phyloP scores from a whole-genome alignment of 2,888 invertebrate species.

The Pimpla rufipes region DNA sequence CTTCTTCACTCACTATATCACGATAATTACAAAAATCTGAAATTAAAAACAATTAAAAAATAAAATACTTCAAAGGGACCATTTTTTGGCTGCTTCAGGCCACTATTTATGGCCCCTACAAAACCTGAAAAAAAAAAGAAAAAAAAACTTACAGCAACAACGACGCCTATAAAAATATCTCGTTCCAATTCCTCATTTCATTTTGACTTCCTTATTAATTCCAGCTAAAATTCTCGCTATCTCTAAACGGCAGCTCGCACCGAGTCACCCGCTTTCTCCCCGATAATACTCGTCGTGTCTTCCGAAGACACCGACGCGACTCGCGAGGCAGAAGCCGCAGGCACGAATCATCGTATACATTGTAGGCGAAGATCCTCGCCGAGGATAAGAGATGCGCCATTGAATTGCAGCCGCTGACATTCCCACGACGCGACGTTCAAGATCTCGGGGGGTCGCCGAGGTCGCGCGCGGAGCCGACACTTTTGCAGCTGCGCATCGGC shows the following conservation, averaged over 20 bases:
- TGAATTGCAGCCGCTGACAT: constrained; percentile 12
- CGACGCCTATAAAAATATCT: background rate
- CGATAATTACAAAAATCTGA: too few species aligned
- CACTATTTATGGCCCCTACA: too few species aligned
- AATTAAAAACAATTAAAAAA: too few species aligned
- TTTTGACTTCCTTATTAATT: too few species aligned
- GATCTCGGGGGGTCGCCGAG: constrained; percentile 25
- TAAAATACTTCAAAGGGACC: too few species aligned
- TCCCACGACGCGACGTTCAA: constrained; percentile 47
- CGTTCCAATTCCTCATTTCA: too few species aligned
- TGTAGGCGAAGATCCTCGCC: constrained; percentile 78
- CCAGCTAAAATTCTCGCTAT: too few species aligned
- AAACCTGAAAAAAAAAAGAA: too few species aligned
- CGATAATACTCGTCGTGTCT: background rate
- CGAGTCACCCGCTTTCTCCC: constrained; percentile 9
- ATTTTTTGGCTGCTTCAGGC: too few species aligned
- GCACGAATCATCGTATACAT: background rate
- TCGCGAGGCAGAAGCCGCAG: background rate
- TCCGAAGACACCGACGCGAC: background rate
- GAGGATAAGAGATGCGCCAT: constrained; percentile 75
- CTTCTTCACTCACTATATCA: too few species aligned
- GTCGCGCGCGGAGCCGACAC: constrained; percentile 77
- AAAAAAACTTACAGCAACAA: background rate
- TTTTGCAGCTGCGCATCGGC: constrained; percentile 7
- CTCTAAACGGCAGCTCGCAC: too few species aligned